These are phyloP conservation scores for Metacarcinus magister DNA, from an alignment of 2,888 invertebrate species.

Conservation along the genomic window DNA sequence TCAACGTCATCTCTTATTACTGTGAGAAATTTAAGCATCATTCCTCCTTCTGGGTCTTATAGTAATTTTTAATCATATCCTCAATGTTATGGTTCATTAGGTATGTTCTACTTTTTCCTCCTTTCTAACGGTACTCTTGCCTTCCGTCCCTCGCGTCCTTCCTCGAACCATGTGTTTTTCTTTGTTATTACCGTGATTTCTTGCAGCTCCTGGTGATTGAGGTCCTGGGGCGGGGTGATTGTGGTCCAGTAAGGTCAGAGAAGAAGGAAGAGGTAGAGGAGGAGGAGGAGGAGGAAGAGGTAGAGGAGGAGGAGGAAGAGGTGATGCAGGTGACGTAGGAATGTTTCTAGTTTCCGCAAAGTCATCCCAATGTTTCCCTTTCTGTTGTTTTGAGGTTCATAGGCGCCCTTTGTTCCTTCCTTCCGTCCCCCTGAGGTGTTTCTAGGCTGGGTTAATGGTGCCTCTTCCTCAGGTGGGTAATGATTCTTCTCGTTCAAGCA, in stretches of 20 bases:
- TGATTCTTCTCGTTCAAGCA: background rate
- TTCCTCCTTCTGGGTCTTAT: background rate
- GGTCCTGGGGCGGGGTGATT: background rate
- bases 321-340: background rate
- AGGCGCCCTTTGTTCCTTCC: background rate
- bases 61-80: background rate
- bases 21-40: background rate
- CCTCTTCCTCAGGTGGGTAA: background rate
- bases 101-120: background rate
- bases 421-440: background rate
- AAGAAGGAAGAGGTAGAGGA: background rate
- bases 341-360: background rate
- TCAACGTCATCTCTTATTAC: background rate
- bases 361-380: background rate
- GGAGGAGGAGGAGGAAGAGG: background rate
- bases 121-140: background rate
- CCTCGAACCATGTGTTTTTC: background rate
- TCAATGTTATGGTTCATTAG: background rate
- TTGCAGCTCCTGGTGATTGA: background rate
- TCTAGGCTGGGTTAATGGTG: background rate
- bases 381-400: background rate
- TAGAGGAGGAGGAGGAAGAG: background rate
- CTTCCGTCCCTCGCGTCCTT: background rate
- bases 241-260: background rate
- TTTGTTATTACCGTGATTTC: background rate